phyloP scores from a whole-genome alignment of 2,113 vertebrate species.

The Passer montanus region DNA sequence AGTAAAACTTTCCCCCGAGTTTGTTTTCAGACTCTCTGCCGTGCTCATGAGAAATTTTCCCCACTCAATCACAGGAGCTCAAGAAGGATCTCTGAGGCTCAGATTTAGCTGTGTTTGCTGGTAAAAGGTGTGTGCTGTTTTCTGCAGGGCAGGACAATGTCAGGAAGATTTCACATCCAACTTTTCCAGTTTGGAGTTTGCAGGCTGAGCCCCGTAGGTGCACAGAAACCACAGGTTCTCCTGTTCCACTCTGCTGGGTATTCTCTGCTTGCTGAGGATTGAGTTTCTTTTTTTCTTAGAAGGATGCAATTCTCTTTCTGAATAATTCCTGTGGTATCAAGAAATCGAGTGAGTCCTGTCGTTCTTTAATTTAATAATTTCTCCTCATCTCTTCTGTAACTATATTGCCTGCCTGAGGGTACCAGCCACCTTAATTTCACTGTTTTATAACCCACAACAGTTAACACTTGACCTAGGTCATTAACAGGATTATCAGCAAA shows the following conservation, averaged over 20 bases:
- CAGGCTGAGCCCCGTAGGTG: not conserved
- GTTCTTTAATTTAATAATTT: conserved; percentile 73
- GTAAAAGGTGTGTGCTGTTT: not conserved
- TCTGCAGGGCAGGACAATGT: not conserved
- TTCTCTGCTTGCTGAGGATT: not conserved
- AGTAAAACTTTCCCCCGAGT: not conserved
- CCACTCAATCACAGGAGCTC: not conserved
- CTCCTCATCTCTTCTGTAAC: conserved; percentile 51
- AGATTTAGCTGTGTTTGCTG: not conserved
- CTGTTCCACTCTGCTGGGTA: not conserved
- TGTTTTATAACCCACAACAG: conserved; percentile 83
- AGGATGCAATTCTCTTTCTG: not conserved
- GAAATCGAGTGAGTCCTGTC: conserved; percentile 43
- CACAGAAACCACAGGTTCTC: not conserved
- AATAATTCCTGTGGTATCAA: conserved; percentile 30
- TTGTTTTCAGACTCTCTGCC: not conserved
- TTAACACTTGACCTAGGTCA: conserved; percentile 88
- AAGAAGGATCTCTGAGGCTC: not conserved
- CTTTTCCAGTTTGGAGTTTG: conserved; percentile 14
- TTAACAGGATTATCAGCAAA: conserved; percentile 87
- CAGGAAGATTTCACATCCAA: conserved; percentile 34
- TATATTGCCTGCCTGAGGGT: conserved; percentile 75
- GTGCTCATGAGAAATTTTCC: not conserved
- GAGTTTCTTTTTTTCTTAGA: conserved; percentile 18
- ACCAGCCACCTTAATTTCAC: conserved; percentile 80